phyloP scores from a whole-genome alignment of 2,797 vertebrate species.

The Natrix natrix region DNA sequence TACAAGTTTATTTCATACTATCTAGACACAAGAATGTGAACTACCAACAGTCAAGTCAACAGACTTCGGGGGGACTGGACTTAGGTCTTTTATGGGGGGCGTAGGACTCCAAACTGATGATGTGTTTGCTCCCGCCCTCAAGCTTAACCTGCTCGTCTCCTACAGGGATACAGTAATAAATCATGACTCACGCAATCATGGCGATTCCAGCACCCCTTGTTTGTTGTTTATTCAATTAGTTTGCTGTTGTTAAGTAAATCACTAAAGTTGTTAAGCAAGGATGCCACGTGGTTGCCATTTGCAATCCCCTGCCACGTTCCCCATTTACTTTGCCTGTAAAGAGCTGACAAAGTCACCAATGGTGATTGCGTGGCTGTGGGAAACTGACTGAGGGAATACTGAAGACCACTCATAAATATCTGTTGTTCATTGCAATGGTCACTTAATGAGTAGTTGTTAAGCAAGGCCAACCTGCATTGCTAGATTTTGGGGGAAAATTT shows the following conservation, averaged over 20 bases:
- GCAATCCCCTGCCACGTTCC: neutral
- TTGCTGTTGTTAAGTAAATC: neutral
- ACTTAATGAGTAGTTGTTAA: neutral
- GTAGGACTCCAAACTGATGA: neutral
- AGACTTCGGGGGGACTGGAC: neutral
- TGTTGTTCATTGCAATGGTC: neutral
- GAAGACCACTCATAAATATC: neutral
- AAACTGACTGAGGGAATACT: neutral
- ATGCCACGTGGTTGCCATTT: neutral
- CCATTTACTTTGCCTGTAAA: neutral
- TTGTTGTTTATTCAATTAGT: neutral
- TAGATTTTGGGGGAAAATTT: neutral
- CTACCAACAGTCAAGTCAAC: neutral
- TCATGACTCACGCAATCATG: neutral
- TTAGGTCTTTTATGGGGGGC: neutral
- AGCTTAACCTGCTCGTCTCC: neutral
- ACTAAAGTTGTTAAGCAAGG: neutral
- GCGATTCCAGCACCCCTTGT: neutral
- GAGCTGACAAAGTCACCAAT: neutral
- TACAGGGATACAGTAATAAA: neutral
- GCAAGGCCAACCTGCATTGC: neutral
- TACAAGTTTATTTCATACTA: neutral
- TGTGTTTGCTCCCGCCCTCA: neutral
- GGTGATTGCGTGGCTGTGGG: neutral
- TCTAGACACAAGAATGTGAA: neutral